Conservation (phyloP, 2,888 invertebrate species). For the Lasioglossum pauxillum region DNA sequence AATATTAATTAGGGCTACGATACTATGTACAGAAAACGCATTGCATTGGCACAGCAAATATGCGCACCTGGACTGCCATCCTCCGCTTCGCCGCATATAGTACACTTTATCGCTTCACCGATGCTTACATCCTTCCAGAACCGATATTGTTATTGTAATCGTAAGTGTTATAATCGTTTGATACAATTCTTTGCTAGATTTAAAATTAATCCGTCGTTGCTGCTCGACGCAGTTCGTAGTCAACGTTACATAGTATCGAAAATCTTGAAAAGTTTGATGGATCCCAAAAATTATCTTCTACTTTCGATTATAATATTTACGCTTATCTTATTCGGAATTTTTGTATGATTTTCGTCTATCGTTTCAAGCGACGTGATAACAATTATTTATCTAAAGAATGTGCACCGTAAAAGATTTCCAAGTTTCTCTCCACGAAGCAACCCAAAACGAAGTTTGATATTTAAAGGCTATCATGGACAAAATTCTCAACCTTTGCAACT, state of each 20-base stretch:
- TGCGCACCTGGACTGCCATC: slow-evolving; percentile 77
- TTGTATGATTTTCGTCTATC: neutral
- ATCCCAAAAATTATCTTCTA: neutral
- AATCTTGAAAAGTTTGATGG: neutral
- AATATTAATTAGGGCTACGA: slow-evolving; percentile 69
- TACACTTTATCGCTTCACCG: slow-evolving; percentile 24
- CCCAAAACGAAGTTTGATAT: neutral
- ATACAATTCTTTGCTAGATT: neutral
- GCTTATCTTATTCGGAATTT: neutral
- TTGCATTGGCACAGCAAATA: slow-evolving; percentile 80
- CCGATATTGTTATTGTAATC: neutral
- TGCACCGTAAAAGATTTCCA: neutral
- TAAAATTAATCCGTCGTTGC: neutral
- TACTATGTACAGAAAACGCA: slow-evolving; percentile 80
- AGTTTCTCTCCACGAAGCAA: neutral
- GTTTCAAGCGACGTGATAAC: neutral
- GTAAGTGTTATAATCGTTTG: neutral
- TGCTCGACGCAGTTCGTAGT: neutral
- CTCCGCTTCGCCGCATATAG: slow-evolving; percentile 40
- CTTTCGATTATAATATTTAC: neutral
- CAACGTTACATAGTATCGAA: neutral
- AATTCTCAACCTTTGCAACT: neutral
- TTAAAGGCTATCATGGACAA: neutral
- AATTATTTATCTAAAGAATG: neutral
- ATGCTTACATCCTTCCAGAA: neutral